Percentiles rank a stretch among this genome's conserved stretches.
These are phyloP conservation scores for Aptenodytes forsteri DNA, from an alignment of 2,113 vertebrate genomes.

Conservation along the genomic window DNA sequence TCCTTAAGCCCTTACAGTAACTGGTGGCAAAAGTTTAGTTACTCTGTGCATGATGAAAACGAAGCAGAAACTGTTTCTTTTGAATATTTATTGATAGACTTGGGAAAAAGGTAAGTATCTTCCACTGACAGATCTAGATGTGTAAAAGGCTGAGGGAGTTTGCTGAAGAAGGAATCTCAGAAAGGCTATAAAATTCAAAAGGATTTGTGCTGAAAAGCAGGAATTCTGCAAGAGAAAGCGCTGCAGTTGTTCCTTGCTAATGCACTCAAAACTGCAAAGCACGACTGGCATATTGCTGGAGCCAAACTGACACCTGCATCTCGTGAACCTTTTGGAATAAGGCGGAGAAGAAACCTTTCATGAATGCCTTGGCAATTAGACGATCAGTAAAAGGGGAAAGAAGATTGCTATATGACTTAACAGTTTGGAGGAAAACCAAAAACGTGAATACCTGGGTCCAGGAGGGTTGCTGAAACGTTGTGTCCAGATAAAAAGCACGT, in stretches of 20 bases:
- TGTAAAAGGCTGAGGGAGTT: not conserved
- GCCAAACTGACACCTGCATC: not conserved
- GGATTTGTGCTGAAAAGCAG: not conserved
- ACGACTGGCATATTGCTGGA: not conserved
- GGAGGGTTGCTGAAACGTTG: not conserved
- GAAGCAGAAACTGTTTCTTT: not conserved
- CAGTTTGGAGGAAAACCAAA: not conserved
- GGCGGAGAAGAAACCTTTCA: accelerated
- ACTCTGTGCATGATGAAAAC: not conserved
- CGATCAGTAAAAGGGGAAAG: not conserved
- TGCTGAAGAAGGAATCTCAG: not conserved
- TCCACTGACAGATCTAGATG: accelerated
- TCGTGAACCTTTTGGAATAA: not conserved
- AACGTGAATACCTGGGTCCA: accelerated
- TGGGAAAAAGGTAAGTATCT: not conserved
- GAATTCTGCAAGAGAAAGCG: not conserved
- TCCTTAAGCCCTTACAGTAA: not conserved
- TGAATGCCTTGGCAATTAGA: not conserved
- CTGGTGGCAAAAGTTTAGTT: not conserved
- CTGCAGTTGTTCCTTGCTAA: not conserved
- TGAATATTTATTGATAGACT: not conserved
- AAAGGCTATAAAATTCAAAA: not conserved
- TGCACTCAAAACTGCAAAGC: not conserved
- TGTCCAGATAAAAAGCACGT: not conserved
- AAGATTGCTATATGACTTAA: not conserved